Base-by-base conservation (phyloP, 2,888 invertebrate genomes). In the Drosophila planitibia region DNA sequence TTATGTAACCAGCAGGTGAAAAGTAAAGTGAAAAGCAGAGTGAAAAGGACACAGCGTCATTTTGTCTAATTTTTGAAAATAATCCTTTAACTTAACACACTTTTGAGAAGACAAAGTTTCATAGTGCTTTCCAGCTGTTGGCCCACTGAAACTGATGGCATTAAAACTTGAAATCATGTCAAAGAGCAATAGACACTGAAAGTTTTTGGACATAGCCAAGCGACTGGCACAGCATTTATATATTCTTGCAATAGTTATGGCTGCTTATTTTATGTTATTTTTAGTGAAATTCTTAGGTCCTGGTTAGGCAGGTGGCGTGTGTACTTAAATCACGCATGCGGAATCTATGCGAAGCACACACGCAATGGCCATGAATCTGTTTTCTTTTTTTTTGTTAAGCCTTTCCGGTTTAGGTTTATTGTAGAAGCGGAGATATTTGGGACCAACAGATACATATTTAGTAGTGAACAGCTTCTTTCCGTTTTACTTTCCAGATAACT, bases 311-410 rank as follows among this genome's bases (percentile, higher is more conserved):
- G 49, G 64, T 62, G 54, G 66, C 72, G 58, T 72, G 77, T 71
- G 84, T 67, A 49, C 76, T 58, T 77, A 76, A 82, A 79, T 79
- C 74, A 79, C 69, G 68, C 57, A 71, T 52, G 47, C 3, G 64
- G 39, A 55, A 47, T 41, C 22, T n/a, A 69, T 55, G 22, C 52
- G 35, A 16, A 0, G 55, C 32, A 65, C 16, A 57, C 80, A 80
- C 77, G 74, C 76, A 69, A 64, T 10, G 52, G 28, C 3, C 16
- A 6, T 53, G 28, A 30, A 19, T 7, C 10, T 10, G 19, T 16
- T 57, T 55, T 22, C 6, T 10, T 28, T n/a, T 28, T 14, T 19
- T 4, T 33, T 7, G 39, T 4, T 47, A 47, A 47, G 16, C 47
- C 25, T 25, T 16, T 25, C 7, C 16, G 16, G 9, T 4, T 47